Conservation (phyloP, 2,888 invertebrate genomes). For the Conops quadrifasciatus region DNA sequence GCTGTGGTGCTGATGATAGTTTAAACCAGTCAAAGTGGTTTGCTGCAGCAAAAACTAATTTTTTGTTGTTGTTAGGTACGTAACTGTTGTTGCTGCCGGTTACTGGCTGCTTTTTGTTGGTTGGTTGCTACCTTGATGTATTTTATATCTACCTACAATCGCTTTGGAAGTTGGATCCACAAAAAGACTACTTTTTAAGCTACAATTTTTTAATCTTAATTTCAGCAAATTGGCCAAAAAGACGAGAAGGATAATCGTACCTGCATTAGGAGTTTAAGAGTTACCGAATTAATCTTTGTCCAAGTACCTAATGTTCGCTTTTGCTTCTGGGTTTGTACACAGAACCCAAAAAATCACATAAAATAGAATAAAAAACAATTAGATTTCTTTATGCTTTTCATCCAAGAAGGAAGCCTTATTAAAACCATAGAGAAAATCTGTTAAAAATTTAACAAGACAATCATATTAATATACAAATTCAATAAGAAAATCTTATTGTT, state of each 20-base stretch:
- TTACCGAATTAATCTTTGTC: too few species aligned
- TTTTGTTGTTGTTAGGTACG: background rate
- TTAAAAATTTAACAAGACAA: too few species aligned
- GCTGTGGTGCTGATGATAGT: slow-evolving; percentile 40
- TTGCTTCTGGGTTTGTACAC: too few species aligned
- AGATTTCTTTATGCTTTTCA: too few species aligned
- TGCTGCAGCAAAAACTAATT: slow-evolving; percentile 17
- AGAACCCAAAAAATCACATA: too few species aligned
- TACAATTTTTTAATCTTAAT: slow-evolving; percentile 15
- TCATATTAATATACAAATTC: too few species aligned
- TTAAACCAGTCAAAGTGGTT: slow-evolving; percentile 41
- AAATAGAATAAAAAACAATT: too few species aligned
- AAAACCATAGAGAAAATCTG: too few species aligned
- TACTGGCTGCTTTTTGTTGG: too few species aligned
- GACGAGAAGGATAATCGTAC: background rate
- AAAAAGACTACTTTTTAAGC: background rate
- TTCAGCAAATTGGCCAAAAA: slow-evolving; percentile 10
- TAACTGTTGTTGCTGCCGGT: slow-evolving; percentile 9
- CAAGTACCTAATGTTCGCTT: too few species aligned
- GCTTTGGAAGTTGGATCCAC: background rate
- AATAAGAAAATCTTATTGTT: too few species aligned
- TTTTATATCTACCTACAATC: background rate
- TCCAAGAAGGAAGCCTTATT: too few species aligned
- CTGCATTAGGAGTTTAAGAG: background rate
- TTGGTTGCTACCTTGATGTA: background rate